A percentile compares a stretch with the other conserved stretches of the same genome.
Evolutionary conservation across 2,888 invertebrate genomes (phyloP).

Genomic region (Acleris emargana): DNA sequence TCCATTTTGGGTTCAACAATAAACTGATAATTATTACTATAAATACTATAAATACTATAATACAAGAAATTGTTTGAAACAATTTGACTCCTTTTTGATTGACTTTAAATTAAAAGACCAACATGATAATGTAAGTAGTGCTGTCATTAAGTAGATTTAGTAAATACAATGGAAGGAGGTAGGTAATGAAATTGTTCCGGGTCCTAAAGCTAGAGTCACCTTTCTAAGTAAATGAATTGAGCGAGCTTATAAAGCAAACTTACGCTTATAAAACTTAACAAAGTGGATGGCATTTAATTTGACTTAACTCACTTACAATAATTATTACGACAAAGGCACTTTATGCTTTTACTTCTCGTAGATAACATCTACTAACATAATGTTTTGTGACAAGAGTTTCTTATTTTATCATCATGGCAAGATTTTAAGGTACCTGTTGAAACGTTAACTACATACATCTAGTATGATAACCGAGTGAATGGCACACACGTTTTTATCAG

Average conservation of each 20-base stretch:
- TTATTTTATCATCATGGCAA: slow-evolving; percentile 83
- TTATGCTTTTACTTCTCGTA: slow-evolving; percentile 69
- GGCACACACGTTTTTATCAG: slow-evolving; percentile 76
- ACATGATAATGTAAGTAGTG: background rate
- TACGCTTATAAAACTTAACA: slow-evolving; percentile 81
- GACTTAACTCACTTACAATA: slow-evolving; percentile 81
- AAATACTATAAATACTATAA: too few relatives aligned
- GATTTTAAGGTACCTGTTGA: slow-evolving; percentile 83
- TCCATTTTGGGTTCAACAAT: slow-evolving; percentile 43
- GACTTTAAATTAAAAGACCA: slow-evolving; percentile 11
- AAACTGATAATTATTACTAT: background rate
- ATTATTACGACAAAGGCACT: slow-evolving; percentile 80
- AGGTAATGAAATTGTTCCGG: slow-evolving; percentile 52
- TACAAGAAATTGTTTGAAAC: background rate
- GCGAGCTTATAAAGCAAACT: slow-evolving; percentile 80
- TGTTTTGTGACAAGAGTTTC: slow-evolving; percentile 80
- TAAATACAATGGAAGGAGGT: slow-evolving; percentile 55
- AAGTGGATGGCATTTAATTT: slow-evolving; percentile 84
- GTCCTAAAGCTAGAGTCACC: slow-evolving; percentile 69
- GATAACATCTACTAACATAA: slow-evolving; percentile 59
- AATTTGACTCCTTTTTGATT: too few relatives aligned
- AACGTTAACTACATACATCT: slow-evolving; percentile 75
- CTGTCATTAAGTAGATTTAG: slow-evolving; percentile 5
- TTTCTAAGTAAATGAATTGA: slow-evolving; percentile 80
- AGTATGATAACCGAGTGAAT: slow-evolving; percentile 80